phyloP scores from a whole-genome alignment of 2,113 vertebrate genomes.

The Corvus cornix region DNA sequence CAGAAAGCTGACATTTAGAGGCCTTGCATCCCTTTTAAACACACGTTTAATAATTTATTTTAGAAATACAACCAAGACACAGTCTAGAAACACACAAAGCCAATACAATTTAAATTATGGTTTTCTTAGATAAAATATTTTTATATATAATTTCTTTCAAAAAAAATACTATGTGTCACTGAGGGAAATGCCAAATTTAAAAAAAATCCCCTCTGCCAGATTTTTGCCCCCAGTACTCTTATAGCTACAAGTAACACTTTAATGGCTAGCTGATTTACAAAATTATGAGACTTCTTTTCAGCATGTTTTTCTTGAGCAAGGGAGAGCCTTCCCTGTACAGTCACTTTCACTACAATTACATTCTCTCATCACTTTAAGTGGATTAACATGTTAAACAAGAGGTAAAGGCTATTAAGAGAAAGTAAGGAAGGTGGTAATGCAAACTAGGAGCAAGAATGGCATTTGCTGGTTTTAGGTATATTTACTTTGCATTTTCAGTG shows the following conservation, averaged over 20 bases:
- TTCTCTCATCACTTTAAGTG: background rate
- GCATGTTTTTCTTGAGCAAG: background rate
- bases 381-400: background rate
- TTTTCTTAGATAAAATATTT: background rate
- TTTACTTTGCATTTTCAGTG: background rate
- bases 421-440: background rate
- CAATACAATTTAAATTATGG: background rate
- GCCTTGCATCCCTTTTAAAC: background rate
- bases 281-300: background rate
- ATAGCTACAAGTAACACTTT: background rate
- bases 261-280: background rate
- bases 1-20: background rate
- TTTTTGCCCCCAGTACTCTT: background rate
- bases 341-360: background rate
- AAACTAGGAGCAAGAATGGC: background rate
- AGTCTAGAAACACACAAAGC: background rate
- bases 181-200: background rate
- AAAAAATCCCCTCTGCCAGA: accelerated
- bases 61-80: background rate
- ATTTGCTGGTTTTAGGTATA: background rate
- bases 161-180: background rate
- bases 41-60: background rate
- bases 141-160: background rate
- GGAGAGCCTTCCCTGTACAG: background rate
- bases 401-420: background rate